Evolutionary conservation across 2,888 invertebrate species (phyloP).

Genomic region (Lepidocyrtinus sp.): DNA sequence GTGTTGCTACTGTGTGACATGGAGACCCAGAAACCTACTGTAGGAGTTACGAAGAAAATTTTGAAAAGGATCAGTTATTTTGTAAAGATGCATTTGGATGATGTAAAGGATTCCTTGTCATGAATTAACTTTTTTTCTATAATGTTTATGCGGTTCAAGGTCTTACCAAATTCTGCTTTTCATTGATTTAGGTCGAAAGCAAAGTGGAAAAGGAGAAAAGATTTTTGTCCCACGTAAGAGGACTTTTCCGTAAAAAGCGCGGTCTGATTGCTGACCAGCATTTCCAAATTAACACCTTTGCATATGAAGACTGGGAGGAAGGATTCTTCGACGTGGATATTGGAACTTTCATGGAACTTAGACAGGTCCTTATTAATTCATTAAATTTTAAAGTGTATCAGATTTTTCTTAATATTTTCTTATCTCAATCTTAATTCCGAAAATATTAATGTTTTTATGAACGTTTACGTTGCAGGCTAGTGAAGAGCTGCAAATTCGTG

Average conservation of each 20-base stretch:
- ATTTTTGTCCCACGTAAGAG: too few species aligned
- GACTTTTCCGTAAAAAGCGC: neutral
- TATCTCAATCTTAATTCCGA: too few species aligned
- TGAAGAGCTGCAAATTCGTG: constrained; percentile 45
- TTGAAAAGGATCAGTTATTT: constrained; percentile 28
- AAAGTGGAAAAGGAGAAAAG: neutral
- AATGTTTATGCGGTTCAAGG: too few species aligned
- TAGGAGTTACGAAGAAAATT: constrained; percentile 25
- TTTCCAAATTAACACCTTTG: constrained; percentile 27
- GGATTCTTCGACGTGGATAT: constrained; percentile 36
- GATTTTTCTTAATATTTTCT: too few species aligned
- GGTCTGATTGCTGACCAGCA: neutral
- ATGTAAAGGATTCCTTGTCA: constrained; percentile 27
- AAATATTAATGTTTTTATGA: too few species aligned
- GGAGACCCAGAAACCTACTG: constrained; percentile 20
- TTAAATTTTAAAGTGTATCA: too few species aligned
- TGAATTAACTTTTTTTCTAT: too few species aligned
- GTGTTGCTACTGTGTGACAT: constrained; percentile 27
- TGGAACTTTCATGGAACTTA: constrained; percentile 8
- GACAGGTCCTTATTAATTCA: constrained; percentile 23
- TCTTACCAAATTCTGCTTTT: too few species aligned
- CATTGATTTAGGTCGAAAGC: too few species aligned
- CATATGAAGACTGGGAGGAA: constrained; percentile 58
- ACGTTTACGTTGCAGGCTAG: constrained; percentile 39
- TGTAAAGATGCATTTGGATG: constrained; percentile 44